phyloP scores from a whole-genome alignment of 2,888 invertebrate genomes.

The Monoplex corrugatus region DNA sequence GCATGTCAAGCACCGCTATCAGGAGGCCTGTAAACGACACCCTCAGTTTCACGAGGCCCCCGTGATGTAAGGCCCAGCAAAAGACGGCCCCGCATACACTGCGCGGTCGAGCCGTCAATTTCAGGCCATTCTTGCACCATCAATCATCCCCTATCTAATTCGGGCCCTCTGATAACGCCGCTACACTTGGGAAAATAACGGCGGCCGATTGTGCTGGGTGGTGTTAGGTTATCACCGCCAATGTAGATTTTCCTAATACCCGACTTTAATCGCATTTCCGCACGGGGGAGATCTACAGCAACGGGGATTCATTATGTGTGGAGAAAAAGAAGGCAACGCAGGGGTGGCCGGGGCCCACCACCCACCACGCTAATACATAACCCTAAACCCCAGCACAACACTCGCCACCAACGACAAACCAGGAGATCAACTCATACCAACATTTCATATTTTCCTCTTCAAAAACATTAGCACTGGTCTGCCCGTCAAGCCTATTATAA shows the following conservation, averaged over 20 bases:
- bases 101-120: slow-evolving; percentile 34
- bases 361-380: too few relatives aligned
- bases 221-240: slow-evolving; percentile 48
- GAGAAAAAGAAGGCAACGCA: neutral
- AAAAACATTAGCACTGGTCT: too few relatives aligned
- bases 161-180: slow-evolving; percentile 32
- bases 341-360: neutral
- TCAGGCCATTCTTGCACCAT: slow-evolving; percentile 45
- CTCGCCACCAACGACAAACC: too few relatives aligned
- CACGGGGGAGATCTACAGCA: slow-evolving; percentile 31
- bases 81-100: neutral
- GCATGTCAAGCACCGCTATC: slow-evolving; percentile 43
- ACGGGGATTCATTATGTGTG: neutral
- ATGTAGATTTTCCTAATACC: slow-evolving; percentile 46
- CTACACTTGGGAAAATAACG: slow-evolving; percentile 19
- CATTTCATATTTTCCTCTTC: too few relatives aligned
- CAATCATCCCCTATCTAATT: slow-evolving; percentile 47
- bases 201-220: slow-evolving; percentile 17
- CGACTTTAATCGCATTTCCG: slow-evolving; percentile 41
- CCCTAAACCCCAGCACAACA: too few relatives aligned
- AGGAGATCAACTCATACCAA: too few relatives aligned
- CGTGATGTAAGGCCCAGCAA: slow-evolving; percentile 4
- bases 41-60: neutral
- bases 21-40: slow-evolving; percentile 26
- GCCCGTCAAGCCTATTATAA: too few relatives aligned